phyloP scores from a whole-genome alignment of 1,140 invertebrate species.

The Zaprionus vittiger region DNA sequence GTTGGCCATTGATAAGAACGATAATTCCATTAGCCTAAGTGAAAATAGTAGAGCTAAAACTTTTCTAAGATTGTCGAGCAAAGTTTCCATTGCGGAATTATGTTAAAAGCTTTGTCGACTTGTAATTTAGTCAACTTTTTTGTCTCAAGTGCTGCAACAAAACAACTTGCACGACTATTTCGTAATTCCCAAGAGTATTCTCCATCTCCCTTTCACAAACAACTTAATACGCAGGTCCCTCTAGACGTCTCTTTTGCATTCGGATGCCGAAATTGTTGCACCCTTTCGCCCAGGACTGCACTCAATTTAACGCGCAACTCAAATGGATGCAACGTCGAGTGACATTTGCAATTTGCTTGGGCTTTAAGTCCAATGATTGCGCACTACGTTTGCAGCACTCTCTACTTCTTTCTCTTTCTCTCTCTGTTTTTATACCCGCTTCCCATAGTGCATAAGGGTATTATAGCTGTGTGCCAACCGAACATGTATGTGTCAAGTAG shows the following conservation, averaged over 20 bases:
- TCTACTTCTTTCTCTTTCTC: not conserved
- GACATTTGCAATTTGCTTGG: conserved; percentile 59
- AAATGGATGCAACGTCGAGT: conserved; percentile 63
- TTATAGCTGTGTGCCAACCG: no score
- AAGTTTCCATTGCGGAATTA: conserved; percentile 25
- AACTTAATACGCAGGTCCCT: conserved; percentile 14
- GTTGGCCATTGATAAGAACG: not conserved
- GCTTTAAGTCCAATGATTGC: conserved; percentile 51
- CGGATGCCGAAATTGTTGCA: conserved; percentile 40
- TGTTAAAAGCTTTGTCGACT: conserved; percentile 28
- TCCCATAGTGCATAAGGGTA: no score
- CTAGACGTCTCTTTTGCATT: conserved; percentile 30
- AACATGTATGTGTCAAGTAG: no score
- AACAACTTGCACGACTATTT: conserved; percentile 29
- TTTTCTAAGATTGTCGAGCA: conserved; percentile 7
- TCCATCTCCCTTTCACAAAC: conserved; percentile 3
- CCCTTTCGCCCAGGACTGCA: conserved; percentile 44
- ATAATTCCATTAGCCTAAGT: conserved; percentile 25
- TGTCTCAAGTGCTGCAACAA: conserved; percentile 7
- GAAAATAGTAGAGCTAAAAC: conserved; percentile 5
- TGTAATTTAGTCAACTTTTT: conserved; percentile 38
- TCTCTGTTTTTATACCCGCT: not conserved
- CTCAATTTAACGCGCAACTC: conserved; percentile 64
- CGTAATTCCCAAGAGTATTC: not conserved
- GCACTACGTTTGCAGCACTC: not conserved